Conservation (phyloP, 2,113 vertebrate genomes). For the Lycaon pictus region DNA sequence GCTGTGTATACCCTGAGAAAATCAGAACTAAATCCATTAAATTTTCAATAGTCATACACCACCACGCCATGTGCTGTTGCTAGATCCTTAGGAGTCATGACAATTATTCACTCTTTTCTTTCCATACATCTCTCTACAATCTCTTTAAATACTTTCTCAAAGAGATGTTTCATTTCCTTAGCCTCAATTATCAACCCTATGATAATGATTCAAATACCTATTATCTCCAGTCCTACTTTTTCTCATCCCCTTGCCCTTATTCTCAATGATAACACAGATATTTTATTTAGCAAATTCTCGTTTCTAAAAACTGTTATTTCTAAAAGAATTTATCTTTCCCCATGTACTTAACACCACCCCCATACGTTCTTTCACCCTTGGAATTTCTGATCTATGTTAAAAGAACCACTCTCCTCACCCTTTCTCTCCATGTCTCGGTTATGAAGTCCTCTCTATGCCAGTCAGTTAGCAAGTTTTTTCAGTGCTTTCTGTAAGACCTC, state of each 20-base stretch:
- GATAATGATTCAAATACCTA: neutral
- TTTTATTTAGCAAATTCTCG: constrained; percentile 2
- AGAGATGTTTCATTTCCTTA: neutral
- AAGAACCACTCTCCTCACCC: neutral
- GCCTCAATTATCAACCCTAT: neutral
- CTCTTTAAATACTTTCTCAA: neutral
- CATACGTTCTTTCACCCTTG: neutral
- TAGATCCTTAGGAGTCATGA: neutral
- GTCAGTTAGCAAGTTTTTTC: neutral
- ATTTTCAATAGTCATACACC: neutral
- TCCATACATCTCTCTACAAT: neutral
- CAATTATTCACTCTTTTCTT: neutral
- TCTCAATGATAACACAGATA: neutral
- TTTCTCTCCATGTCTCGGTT: neutral
- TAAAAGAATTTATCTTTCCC: constrained; percentile 3
- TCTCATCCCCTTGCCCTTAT: neutral
- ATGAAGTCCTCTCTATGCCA: neutral
- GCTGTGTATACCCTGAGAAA: neutral
- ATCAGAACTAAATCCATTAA: neutral
- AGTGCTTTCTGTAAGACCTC: neutral
- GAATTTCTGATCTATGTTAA: neutral
- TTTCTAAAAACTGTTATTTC: constrained; percentile 2
- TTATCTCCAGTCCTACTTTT: neutral
- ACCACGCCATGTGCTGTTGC: neutral
- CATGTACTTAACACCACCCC: neutral